Conservation (phyloP, 30 jellyfish, hydroid and myxozoan species). For the Aurelia aurita region DNA sequence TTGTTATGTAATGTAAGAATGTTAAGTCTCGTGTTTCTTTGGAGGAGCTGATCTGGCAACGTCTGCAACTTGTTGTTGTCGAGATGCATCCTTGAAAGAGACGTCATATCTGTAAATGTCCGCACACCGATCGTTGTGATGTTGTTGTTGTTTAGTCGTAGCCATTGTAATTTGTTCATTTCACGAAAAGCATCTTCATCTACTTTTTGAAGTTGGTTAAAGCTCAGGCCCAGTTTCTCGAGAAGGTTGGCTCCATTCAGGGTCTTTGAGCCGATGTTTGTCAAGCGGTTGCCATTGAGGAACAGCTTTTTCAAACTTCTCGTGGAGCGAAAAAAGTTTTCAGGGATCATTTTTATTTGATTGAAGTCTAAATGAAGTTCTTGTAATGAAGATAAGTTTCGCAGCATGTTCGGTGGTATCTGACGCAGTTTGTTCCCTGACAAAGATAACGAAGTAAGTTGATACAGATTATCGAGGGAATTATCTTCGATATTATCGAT, state of each 20-base stretch:
- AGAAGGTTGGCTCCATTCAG: constrained; percentile 47
- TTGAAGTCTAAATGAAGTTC: constrained; percentile 89
- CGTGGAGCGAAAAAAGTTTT: constrained; percentile 49
- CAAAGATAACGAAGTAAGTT: constrained; percentile 75
- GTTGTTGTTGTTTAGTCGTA: constrained; percentile 75
- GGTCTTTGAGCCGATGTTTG: constrained; percentile 6
- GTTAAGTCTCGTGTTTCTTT: constrained; percentile 34
- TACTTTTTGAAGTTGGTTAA: constrained; percentile 57
- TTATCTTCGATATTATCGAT: constrained; percentile 75
- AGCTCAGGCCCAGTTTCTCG: constrained; percentile 72
- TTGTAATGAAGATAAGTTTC: constrained; percentile 69
- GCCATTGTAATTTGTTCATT: constrained; percentile 44
- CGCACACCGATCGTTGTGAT: constrained; percentile 60
- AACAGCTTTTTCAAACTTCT: constrained; percentile 49
- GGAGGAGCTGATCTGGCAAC: constrained; percentile 44
- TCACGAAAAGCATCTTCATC: constrained; percentile 60
- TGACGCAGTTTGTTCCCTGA: constrained; percentile 73
- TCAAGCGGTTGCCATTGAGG: constrained; percentile 75
- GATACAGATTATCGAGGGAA: constrained; percentile 60
- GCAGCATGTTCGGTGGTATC: constrained; percentile 62
- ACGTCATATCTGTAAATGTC: constrained; percentile 55
- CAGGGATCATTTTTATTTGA: constrained; percentile 55
- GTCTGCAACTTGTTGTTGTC: constrained; percentile 79
- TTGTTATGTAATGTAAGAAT: constrained; percentile 78
- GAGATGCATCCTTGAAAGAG: constrained; percentile 75